Evolutionary conservation across 1,140 invertebrate species (phyloP).

Genomic region (Drosophila kohkoa): DNA sequence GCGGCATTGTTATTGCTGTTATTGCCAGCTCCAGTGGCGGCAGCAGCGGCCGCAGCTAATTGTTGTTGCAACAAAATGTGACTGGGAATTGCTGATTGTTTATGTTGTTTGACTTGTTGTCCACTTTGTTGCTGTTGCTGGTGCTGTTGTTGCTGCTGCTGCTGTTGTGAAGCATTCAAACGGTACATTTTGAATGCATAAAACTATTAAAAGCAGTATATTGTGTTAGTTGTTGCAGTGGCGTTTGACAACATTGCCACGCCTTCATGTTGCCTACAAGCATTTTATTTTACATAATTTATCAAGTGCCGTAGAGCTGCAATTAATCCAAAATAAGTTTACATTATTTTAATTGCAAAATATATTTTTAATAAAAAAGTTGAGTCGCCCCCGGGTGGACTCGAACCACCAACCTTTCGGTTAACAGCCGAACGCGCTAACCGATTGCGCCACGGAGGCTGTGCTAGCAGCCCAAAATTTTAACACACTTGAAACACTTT

Average conservation of each 20-base stretch:
- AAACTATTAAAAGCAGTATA: slow-evolving; percentile 45
- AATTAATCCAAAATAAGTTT: slow-evolving; percentile 4
- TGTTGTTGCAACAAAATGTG: slow-evolving; percentile 82
- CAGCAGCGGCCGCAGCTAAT: slow-evolving; percentile 59
- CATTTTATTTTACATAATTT: slow-evolving; percentile 68
- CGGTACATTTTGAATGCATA: slow-evolving; percentile 73
- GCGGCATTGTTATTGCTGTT: slow-evolving; percentile 52
- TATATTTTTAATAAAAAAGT: slow-evolving; percentile 9
- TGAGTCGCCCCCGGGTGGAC: slow-evolving; percentile 89
- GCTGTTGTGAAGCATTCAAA: slow-evolving; percentile 73
- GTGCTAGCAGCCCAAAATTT: slow-evolving; percentile 13
- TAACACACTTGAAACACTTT: not conserved
- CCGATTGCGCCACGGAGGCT: slow-evolving; percentile 92
- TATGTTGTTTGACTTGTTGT: slow-evolving; percentile 41
- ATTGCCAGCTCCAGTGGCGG: slow-evolving; percentile 42
- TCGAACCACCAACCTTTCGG: slow-evolving; percentile 95
- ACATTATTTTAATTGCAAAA: slow-evolving; percentile 1
- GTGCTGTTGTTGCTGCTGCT: slow-evolving; percentile 51
- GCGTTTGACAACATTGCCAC: slow-evolving; percentile 69
- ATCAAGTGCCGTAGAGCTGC: slow-evolving; percentile 3
- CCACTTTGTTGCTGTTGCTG: slow-evolving; percentile 44
- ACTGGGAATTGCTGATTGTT: slow-evolving; percentile 66
- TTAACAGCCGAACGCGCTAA: slow-evolving; percentile 93
- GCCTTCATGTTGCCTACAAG: slow-evolving; percentile 68
- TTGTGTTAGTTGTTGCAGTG: slow-evolving; percentile 39